phyloP scores from a whole-genome alignment of 2,888 invertebrate species.

The Antheraea assamensis region DNA sequence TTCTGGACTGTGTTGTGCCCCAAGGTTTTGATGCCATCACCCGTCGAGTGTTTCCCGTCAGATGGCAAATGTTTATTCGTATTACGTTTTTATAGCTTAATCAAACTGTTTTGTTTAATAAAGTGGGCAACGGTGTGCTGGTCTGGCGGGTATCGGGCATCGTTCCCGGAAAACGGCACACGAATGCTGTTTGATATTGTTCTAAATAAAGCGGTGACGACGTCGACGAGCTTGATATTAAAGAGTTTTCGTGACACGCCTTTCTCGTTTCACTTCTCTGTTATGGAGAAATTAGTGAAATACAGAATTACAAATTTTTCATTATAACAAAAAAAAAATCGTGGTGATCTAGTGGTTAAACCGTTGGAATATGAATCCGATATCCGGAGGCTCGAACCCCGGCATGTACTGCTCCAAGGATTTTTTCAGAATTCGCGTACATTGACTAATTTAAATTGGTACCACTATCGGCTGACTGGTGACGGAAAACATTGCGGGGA shows the following conservation, averaged over 20 bases:
- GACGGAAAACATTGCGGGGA: too few relatives aligned
- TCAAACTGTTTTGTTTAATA: conserved; percentile 34
- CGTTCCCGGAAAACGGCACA: conserved; percentile 51
- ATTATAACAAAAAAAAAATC: not conserved
- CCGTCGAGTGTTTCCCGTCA: conserved; percentile 26
- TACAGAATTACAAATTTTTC: not conserved
- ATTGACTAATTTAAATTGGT: too few relatives aligned
- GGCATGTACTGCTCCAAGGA: too few relatives aligned
- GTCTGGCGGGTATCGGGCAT: conserved; percentile 43
- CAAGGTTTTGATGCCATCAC: conserved; percentile 13
- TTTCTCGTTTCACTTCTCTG: not conserved
- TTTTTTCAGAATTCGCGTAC: too few relatives aligned
- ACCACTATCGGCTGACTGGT: too few relatives aligned
- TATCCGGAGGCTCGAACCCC: too few relatives aligned
- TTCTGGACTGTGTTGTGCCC: conserved; percentile 8
- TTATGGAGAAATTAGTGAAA: not conserved
- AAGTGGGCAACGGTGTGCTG: conserved; percentile 39
- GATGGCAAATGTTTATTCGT: conserved; percentile 30
- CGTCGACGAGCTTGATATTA: conserved; percentile 40
- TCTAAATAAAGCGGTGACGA: conserved; percentile 54
- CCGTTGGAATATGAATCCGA: too few relatives aligned
- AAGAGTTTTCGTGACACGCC: conserved; percentile 39
- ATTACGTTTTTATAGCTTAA: conserved; percentile 36
- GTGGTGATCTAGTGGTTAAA: too few relatives aligned
- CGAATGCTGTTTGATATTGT: conserved; percentile 39